Conservation (phyloP, 1,140 invertebrate species). For the Procambarus clarkii region DNA sequence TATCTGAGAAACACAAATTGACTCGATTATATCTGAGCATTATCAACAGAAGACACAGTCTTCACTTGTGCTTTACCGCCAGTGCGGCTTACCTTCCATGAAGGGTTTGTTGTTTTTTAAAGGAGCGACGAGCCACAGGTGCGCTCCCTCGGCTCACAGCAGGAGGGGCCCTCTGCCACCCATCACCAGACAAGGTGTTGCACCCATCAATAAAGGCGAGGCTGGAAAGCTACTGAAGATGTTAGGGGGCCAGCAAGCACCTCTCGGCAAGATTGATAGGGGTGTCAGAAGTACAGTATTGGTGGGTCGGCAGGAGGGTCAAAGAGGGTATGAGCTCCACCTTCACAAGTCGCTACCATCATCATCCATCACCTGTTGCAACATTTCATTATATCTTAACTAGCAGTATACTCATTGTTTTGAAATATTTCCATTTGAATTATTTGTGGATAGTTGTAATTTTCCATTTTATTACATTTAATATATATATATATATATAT, state of each 20-base stretch:
- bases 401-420: conserved; percentile 31
- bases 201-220: neutral
- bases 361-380: neutral
- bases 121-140: neutral
- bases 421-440: conserved; percentile 24
- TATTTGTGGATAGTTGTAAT: conserved; percentile 10
- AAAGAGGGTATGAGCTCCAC: too few species aligned
- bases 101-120: conserved; percentile 52
- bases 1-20: conserved; percentile 31
- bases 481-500: neutral
- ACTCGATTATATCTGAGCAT: conserved; percentile 28
- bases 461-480: conserved; percentile 40
- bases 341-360: neutral
- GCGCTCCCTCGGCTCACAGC: neutral
- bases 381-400: neutral
- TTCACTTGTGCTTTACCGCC: conserved; percentile 23
- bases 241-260: too few species aligned
- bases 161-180: neutral
- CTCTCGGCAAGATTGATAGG: too few species aligned
- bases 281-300: neutral
- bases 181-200: neutral
- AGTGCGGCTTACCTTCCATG: conserved; percentile 57
- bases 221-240: too few species aligned
- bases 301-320: neutral
- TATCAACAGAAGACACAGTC: conserved; percentile 21